Evolutionary conservation across 2,888 invertebrate genomes (phyloP).

Genomic region (Sinhomidia bicolor): DNA sequence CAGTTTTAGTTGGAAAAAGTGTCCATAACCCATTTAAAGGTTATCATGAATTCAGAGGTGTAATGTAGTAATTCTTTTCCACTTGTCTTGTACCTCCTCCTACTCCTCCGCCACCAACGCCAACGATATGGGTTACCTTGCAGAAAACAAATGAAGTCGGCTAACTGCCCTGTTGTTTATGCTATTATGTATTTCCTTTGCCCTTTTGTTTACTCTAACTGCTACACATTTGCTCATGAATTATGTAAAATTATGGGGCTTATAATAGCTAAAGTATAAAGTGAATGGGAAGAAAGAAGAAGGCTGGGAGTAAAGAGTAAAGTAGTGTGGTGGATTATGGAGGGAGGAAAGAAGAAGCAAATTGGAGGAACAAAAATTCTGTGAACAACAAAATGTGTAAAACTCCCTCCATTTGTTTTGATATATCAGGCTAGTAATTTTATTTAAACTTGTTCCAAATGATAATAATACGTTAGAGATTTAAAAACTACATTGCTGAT

Average conservation of each 20-base stretch:
- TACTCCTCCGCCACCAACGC: background rate
- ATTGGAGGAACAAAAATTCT: background rate
- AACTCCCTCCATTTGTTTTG: background rate
- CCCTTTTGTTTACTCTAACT: background rate
- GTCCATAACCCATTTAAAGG: slow-evolving; percentile 57
- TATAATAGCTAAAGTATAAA: slow-evolving; percentile 8
- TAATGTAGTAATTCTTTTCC: background rate
- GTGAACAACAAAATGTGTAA: background rate
- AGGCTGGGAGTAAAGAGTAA: too few relatives aligned
- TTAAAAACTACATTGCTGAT: background rate
- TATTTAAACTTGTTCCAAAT: slow-evolving; percentile 17
- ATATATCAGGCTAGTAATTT: background rate
- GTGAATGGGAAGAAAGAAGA: background rate
- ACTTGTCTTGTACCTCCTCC: background rate
- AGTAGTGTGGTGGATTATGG: too few relatives aligned
- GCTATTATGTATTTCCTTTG: background rate
- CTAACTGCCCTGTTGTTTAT: background rate
- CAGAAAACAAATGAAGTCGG: background rate
- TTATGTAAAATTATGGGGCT: slow-evolving; percentile 36
- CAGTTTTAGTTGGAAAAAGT: background rate
- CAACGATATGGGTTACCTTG: too few relatives aligned
- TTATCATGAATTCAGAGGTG: slow-evolving; percentile 40
- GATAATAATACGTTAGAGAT: background rate
- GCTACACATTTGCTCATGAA: slow-evolving; percentile 6
- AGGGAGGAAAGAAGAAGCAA: background rate